Percentiles rank a stretch among this genome's conserved stretches.
Evolutionary conservation across 2,113 vertebrate species (phyloP).

Genomic region (Panthera leo): DNA sequence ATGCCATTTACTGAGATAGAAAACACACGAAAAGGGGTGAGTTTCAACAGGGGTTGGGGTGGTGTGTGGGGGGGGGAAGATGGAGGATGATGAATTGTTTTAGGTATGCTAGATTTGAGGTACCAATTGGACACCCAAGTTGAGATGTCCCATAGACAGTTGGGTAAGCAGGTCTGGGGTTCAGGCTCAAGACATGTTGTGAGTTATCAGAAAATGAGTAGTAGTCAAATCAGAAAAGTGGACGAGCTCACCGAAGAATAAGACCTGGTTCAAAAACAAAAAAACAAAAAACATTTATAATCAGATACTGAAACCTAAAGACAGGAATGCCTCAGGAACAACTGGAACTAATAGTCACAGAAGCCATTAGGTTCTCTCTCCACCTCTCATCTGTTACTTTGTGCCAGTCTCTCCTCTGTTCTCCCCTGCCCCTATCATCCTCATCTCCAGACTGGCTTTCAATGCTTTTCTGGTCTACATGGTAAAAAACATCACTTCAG

Average conservation of each 20-base stretch:
- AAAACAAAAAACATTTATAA: slow-evolving; percentile 28
- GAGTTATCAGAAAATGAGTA: slow-evolving; percentile 4
- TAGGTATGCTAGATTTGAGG: background rate
- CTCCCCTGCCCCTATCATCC: background rate
- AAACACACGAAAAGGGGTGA: background rate
- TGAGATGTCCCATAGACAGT: background rate
- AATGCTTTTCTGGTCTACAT: background rate
- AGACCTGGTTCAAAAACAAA: background rate
- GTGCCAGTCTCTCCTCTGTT: background rate
- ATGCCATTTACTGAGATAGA: background rate
- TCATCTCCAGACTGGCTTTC: background rate
- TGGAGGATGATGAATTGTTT: background rate
- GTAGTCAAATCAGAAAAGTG: slow-evolving; percentile 10
- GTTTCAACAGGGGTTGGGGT: background rate
- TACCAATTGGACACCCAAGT: background rate
- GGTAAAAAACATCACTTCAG: slow-evolving; percentile 26
- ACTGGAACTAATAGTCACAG: background rate
- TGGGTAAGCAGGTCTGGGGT: background rate
- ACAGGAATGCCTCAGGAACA: background rate
- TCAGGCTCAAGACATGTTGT: background rate
- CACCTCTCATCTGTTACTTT: background rate
- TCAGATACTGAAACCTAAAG: slow-evolving; percentile 33
- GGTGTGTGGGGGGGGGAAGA: background rate
- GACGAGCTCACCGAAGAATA: background rate
- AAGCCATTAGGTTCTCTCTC: background rate